Evolutionary conservation across 2,113 vertebrate genomes (phyloP).

Genomic region (Etheostoma spectabile): DNA sequence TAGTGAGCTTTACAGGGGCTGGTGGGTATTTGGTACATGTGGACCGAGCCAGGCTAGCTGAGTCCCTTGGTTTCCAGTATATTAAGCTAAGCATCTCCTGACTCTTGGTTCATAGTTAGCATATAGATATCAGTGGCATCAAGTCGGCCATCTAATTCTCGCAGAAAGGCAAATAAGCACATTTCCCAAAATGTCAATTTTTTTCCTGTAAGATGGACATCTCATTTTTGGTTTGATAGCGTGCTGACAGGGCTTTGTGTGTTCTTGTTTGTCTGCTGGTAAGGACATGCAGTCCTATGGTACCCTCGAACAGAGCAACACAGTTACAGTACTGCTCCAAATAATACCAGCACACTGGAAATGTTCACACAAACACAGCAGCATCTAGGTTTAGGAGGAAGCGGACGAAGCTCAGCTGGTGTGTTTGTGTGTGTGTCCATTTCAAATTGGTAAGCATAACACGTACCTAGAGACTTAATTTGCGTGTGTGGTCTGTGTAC

Average conservation of each 20-base stretch:
- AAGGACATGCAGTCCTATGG: slow-evolving; percentile 27
- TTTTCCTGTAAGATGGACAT: not conserved
- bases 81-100: not conserved
- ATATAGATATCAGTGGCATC: not conserved
- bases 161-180: not conserved
- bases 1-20: not conserved
- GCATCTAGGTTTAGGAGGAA: slow-evolving; percentile 34
- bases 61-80: not conserved
- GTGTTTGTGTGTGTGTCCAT: slow-evolving; percentile 10
- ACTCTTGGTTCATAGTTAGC: not conserved
- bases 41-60: not conserved
- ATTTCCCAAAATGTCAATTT: not conserved
- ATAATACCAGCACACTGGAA: slow-evolving; percentile 64
- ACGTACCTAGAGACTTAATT: slow-evolving; percentile 28
- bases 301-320: slow-evolving; percentile 36
- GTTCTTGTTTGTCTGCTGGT: slow-evolving; percentile 18
- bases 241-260: not conserved
- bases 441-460: slow-evolving; percentile 2
- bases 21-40: not conserved
- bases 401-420: slow-evolving; percentile 33
- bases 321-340: slow-evolving; percentile 48
- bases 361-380: slow-evolving; percentile 23
- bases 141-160: not conserved
- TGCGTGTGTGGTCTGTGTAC: not conserved
- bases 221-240: not conserved